phyloP scores from a whole-genome alignment of 2,797 vertebrate genomes.

The Megalops cyprinoides region DNA sequence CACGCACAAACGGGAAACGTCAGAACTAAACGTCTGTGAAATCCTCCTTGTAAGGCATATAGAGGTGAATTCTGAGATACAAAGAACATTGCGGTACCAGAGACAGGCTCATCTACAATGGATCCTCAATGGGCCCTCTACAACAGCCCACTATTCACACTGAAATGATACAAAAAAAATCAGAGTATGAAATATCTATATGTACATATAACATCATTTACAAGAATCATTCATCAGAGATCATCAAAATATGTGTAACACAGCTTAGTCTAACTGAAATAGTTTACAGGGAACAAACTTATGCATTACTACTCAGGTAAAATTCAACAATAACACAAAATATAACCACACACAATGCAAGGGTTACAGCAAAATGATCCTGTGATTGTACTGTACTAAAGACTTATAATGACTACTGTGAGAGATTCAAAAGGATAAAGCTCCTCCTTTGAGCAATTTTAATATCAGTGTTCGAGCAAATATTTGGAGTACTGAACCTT shows the following conservation, averaged over 20 bases:
- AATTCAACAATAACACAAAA: not conserved
- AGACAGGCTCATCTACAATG: conserved; percentile 54
- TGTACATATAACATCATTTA: conserved; percentile 11
- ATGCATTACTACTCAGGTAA: not conserved
- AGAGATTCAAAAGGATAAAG: not conserved
- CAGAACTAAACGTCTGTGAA: conserved; percentile 58
- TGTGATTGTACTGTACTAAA: not conserved
- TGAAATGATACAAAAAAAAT: conserved; percentile 21
- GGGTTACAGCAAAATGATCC: not conserved
- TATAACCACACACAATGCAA: not conserved
- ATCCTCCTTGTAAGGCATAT: conserved; percentile 76
- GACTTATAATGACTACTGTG: not conserved
- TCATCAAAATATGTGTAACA: not conserved
- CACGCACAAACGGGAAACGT: conserved; percentile 48
- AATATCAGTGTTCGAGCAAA: not conserved
- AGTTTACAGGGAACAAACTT: not conserved
- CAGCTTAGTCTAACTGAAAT: not conserved
- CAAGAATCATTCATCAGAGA: conserved; percentile 7
- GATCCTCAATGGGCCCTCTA: conserved; percentile 43
- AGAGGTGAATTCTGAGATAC: conserved; percentile 70
- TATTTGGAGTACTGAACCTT: not conserved
- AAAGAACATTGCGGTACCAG: conserved; percentile 59
- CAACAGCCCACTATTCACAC: conserved; percentile 17
- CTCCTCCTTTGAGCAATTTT: not conserved
- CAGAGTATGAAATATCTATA: conserved; percentile 51